A percentile compares a stretch with the other conserved stretches of the same genome.
Conservation (phyloP, 1,140 invertebrate genomes). For the Mylabris phalerata region DNA sequence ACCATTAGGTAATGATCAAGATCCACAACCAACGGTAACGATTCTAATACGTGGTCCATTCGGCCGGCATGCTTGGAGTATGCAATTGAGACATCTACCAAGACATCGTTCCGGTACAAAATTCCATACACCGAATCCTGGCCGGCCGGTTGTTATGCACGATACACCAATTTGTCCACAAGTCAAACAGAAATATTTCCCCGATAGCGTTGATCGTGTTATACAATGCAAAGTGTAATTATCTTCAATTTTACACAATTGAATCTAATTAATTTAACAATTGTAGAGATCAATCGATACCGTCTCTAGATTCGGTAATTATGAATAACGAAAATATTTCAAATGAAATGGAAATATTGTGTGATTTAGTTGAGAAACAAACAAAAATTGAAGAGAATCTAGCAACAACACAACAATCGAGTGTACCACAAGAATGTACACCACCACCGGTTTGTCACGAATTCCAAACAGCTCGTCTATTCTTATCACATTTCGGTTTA, state of each 20-base stretch:
- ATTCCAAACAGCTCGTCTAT: constrained; percentile 89
- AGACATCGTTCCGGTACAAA: constrained; percentile 68
- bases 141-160: constrained; percentile 69
- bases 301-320: constrained; percentile 57
- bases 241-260: constrained; percentile 6
- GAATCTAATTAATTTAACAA: neutral
- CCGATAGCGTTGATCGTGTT: constrained; percentile 74
- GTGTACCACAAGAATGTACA: constrained; percentile 50
- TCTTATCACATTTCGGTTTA: constrained; percentile 91
- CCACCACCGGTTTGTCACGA: constrained; percentile 79
- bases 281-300: constrained; percentile 63
- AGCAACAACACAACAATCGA: constrained; percentile 32
- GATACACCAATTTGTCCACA: constrained; percentile 56
- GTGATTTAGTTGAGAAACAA: constrained; percentile 47
- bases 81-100: constrained; percentile 78
- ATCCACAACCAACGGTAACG: constrained; percentile 68
- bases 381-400: constrained; percentile 41
- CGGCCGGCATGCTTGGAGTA: constrained; percentile 89
- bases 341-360: constrained; percentile 49
- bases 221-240: constrained; percentile 73
- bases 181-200: constrained; percentile 70
- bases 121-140: constrained; percentile 62
- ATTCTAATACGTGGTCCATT: constrained; percentile 85
- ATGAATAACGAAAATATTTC: constrained; percentile 46
- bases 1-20: constrained; percentile 74